A percentile compares a stretch with the other conserved stretches of the same genome.
These are phyloP conservation scores for Eupelmus urozonus DNA, from an alignment of 2,888 invertebrate genomes.

Conservation along the genomic window DNA sequence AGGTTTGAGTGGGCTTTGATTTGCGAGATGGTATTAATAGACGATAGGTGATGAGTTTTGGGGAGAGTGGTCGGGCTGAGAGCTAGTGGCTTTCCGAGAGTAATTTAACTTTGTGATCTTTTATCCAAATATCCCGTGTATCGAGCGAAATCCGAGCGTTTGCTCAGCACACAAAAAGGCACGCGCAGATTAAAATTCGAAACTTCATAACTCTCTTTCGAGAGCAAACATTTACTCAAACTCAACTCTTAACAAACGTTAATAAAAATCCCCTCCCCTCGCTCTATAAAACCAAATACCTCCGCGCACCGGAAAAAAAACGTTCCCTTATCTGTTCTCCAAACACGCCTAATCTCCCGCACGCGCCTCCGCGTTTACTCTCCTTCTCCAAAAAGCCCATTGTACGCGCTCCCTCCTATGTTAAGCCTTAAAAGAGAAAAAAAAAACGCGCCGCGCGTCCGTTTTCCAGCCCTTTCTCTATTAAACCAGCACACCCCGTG, in stretches of 20 bases:
- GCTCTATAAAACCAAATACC: background rate
- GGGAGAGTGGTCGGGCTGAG: too few species aligned
- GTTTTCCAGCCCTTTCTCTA: background rate
- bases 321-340: background rate
- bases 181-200: too few species aligned
- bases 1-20: too few species aligned
- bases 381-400: background rate
- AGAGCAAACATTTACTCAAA: background rate
- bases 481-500: background rate
- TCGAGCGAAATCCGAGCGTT: too few species aligned
- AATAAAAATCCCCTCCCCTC: background rate
- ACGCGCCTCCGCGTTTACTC: background rate
- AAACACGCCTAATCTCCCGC: background rate
- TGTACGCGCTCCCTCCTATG: background rate
- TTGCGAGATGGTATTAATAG: too few species aligned
- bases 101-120: too few species aligned
- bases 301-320: too few species aligned
- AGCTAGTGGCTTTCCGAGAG: too few species aligned
- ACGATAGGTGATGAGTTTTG: too few species aligned
- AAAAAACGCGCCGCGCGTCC: background rate
- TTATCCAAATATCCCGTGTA: too few species aligned
- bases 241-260: background rate
- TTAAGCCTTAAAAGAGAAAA: background rate
- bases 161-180: too few species aligned
- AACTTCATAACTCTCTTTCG: background rate